These are phyloP conservation scores for Tolypeutes matacus DNA, from an alignment of 2,797 vertebrate species.

Conservation along the genomic window DNA sequence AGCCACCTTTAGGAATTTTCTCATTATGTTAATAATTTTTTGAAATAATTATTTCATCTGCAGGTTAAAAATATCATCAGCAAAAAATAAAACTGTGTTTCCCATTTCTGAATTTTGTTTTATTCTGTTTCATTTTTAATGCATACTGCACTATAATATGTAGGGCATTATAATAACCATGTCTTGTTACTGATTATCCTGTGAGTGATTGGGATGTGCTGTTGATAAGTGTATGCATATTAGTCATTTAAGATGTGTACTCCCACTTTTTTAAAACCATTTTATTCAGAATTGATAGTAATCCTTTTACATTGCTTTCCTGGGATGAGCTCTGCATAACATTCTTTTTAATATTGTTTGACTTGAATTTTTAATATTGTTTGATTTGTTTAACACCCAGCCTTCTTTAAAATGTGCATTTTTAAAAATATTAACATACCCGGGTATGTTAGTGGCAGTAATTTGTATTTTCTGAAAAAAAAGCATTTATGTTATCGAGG, in stretches of 20 bases:
- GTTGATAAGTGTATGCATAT: not conserved
- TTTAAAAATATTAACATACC: not conserved
- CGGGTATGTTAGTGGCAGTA: not conserved
- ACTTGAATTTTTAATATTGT: not conserved
- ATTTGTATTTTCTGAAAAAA: constrained; percentile 21
- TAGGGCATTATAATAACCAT: not conserved
- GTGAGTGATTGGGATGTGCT: not conserved
- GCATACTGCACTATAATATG: not conserved
- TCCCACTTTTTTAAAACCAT: not conserved
- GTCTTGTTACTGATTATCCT: not conserved
- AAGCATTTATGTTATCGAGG: not conserved
- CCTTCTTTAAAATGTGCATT: not conserved
- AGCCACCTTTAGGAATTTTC: not conserved
- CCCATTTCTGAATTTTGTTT: not conserved
- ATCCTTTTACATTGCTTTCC: not conserved
- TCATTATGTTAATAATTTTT: constrained; percentile 2
- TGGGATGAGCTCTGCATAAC: not conserved
- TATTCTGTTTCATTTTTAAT: not conserved
- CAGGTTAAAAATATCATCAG: not conserved
- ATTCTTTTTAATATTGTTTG: not conserved
- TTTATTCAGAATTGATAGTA: not conserved
- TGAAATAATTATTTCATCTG: not conserved
- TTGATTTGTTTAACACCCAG: not conserved
- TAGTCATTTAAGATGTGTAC: not conserved
- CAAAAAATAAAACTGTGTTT: not conserved